A percentile compares a stretch with the other conserved stretches of the same genome.
Conservation (phyloP, 1,140 invertebrate genomes). For the Semibalanus balanoides region DNA sequence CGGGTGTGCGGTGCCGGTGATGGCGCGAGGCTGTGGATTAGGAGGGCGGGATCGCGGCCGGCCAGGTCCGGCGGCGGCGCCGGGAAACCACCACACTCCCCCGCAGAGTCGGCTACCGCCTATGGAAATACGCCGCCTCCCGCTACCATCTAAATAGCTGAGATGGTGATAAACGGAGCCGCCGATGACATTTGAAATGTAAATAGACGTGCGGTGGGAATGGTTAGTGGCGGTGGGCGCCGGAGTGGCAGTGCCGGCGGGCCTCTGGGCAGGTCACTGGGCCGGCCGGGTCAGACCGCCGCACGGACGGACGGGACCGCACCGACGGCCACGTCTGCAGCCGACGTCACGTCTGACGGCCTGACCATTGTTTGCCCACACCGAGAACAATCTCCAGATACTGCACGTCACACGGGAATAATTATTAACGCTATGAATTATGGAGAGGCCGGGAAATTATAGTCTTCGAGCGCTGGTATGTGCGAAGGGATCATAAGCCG, state of each 20-base stretch:
- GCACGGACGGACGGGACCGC: no score
- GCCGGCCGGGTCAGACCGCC: no score
- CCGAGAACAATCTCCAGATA: background rate
- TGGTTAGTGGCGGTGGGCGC: background rate
- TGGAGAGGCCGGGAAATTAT: background rate
- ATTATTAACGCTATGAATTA: constrained; percentile 1
- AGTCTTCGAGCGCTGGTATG: background rate
- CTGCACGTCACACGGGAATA: background rate
- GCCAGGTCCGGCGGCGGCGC: no score
- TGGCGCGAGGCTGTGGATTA: no score
- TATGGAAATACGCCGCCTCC: background rate
- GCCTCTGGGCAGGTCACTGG: no score
- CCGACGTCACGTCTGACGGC: no score
- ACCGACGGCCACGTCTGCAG: background rate
- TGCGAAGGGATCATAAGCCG: background rate
- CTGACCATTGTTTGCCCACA: background rate
- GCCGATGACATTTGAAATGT: background rate
- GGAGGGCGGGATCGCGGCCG: background rate
- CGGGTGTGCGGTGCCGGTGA: no score
- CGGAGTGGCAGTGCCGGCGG: no score
- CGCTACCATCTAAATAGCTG: background rate
- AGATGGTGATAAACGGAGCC: background rate
- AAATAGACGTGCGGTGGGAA: background rate
- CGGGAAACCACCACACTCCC: no score
- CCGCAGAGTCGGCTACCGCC: background rate